phyloP scores from a whole-genome alignment of 2,113 vertebrate species.

The Elephas maximus region DNA sequence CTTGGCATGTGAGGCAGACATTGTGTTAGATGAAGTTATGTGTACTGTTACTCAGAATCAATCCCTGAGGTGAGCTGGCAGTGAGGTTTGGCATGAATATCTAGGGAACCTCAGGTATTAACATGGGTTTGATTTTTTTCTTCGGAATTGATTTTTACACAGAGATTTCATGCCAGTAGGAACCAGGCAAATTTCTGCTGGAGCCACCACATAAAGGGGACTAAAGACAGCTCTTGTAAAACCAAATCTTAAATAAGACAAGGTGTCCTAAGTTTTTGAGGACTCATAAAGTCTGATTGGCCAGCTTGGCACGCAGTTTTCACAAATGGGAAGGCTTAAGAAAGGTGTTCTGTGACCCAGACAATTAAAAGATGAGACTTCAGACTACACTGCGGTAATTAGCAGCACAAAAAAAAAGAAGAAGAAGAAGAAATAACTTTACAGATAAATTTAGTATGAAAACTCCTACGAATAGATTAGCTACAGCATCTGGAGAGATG shows the following conservation, averaged over 20 bases:
- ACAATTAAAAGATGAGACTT: constrained; percentile 14
- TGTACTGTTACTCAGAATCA: neutral
- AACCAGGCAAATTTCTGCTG: constrained; percentile 27
- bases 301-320: neutral
- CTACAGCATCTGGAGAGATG: neutral
- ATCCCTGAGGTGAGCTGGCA: neutral
- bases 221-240: neutral
- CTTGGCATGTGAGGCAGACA: neutral
- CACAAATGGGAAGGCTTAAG: constrained; percentile 14
- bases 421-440: neutral
- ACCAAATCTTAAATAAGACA: constrained; percentile 11
- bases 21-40: neutral
- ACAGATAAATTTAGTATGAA: neutral
- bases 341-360: neutral
- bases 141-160: constrained; percentile 1
- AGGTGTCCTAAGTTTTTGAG: neutral
- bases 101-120: neutral
- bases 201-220: neutral
- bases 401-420: neutral
- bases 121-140: constrained; percentile 34
- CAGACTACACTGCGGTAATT: neutral
- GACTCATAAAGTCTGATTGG: neutral
- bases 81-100: constrained; percentile 25
- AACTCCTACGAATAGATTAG: neutral
- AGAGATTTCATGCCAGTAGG: neutral